Evolutionary conservation across 2,888 invertebrate genomes (phyloP).

Genomic region (Morpho achilles): DNA sequence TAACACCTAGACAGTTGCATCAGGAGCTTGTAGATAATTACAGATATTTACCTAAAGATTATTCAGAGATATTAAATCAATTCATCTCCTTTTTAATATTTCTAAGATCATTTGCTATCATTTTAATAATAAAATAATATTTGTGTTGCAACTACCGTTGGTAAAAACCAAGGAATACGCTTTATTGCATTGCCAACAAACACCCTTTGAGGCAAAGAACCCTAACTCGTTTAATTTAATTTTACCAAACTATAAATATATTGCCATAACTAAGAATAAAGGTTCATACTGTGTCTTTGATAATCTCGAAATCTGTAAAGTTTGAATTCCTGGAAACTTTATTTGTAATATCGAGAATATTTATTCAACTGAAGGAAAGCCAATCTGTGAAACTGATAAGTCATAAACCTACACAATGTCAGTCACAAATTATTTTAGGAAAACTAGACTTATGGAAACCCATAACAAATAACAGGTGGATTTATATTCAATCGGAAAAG

Average conservation of each 20-base stretch:
- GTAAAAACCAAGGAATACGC: constrained; percentile 10
- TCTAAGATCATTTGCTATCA: constrained; percentile 23
- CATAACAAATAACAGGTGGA: no score
- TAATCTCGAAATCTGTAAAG: not conserved
- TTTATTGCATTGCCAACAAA: constrained; percentile 8
- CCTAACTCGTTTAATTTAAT: not conserved
- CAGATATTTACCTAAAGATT: constrained; percentile 20
- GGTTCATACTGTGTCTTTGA: not conserved
- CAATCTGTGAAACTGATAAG: no score
- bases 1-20: constrained; percentile 28
- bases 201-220: not conserved
- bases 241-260: not conserved
- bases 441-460: no score
- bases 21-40: constrained; percentile 28
- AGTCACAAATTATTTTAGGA: no score
- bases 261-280: not conserved
- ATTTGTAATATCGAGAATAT: no score
- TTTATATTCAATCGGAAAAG: no score
- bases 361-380: no score
- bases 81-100: constrained; percentile 20
- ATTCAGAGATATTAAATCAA: constrained; percentile 10
- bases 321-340: no score
- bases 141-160: constrained; percentile 17
- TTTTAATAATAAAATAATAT: constrained; percentile 18
- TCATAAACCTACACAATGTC: no score